Conservation (phyloP, 23 tunicate genomes). For the Aplidium turbinatum region DNA sequence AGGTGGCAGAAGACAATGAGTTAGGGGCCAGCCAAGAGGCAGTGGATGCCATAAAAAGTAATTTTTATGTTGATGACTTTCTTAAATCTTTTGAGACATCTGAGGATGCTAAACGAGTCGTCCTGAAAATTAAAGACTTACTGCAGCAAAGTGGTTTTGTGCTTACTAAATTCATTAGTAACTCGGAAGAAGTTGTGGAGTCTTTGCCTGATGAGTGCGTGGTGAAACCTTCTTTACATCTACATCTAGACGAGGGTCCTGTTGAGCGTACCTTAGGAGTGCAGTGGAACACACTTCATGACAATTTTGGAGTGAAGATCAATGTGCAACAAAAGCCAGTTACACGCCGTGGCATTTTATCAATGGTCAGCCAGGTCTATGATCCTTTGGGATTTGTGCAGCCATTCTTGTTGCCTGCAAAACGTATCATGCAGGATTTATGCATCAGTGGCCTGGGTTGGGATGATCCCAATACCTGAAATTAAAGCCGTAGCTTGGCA, state of each 20-base stretch:
- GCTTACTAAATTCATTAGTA: conserved; percentile 20
- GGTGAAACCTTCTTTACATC: no score
- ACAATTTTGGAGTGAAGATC: conserved; percentile 15
- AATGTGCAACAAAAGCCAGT: background rate
- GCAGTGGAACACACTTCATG: conserved; percentile 1
- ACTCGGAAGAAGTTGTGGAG: background rate
- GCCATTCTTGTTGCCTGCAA: conserved; percentile 17
- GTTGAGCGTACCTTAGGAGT: conserved; percentile 8
- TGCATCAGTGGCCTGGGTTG: background rate
- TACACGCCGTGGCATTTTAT: conserved; percentile 27
- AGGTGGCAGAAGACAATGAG: conserved; percentile 12
- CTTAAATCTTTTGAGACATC: background rate
- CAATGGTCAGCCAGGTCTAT: conserved; percentile 3
- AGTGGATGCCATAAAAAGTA: background rate
- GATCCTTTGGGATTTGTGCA: conserved; percentile 31
- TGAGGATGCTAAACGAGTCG: background rate
- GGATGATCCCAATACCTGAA: conserved; percentile 10
- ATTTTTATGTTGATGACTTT: conserved; percentile 12
- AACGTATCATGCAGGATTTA: background rate
- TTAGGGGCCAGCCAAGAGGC: background rate
- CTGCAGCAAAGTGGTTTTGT: background rate
- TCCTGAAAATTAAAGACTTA: background rate
- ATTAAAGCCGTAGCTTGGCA: background rate
- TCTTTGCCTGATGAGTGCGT: background rate
- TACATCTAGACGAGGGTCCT: conserved; percentile 8